Evolutionary conservation across 2,888 invertebrate species (phyloP).

Genomic region (Tribolium freemani): DNA sequence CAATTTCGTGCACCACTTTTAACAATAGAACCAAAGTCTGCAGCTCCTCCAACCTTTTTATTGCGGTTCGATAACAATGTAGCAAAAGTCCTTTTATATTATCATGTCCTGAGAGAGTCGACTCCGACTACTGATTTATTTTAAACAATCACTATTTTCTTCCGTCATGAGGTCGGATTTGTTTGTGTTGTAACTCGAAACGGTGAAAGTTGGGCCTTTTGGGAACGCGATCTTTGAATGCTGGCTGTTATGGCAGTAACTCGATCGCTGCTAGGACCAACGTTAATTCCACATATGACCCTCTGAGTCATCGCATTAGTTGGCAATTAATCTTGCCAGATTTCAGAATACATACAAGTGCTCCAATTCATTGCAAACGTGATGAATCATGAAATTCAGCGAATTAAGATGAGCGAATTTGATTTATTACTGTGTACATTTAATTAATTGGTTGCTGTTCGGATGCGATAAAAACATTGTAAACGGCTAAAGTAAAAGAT

Average conservation of each 20-base stretch:
- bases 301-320: conserved; percentile 42
- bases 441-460: conserved; percentile 44
- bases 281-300: conserved; percentile 39
- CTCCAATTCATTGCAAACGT: conserved; percentile 54
- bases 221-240: conserved; percentile 11
- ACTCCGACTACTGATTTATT: conserved; percentile 38
- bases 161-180: not conserved
- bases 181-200: conserved; percentile 11
- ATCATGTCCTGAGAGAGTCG: conserved; percentile 38
- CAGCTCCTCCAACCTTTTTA: conserved; percentile 49
- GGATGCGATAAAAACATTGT: conserved; percentile 43
- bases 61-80: conserved; percentile 48
- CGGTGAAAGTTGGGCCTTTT: conserved; percentile 7
- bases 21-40: conserved; percentile 48
- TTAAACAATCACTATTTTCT: conserved; percentile 27
- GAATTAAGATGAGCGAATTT: conserved; percentile 52
- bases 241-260: conserved; percentile 9
- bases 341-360: conserved; percentile 46
- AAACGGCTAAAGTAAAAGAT: conserved; percentile 41
- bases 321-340: conserved; percentile 52
- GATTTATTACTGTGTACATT: conserved; percentile 50
- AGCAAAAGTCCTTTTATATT: conserved; percentile 46
- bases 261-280: conserved; percentile 7
- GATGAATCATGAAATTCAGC: conserved; percentile 55
- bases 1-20: conserved; percentile 47